Evolutionary conservation across 2,888 invertebrate genomes (phyloP), one percentile per base, ranked within the genome.

Genomic region (Fragum fragum): DNA sequence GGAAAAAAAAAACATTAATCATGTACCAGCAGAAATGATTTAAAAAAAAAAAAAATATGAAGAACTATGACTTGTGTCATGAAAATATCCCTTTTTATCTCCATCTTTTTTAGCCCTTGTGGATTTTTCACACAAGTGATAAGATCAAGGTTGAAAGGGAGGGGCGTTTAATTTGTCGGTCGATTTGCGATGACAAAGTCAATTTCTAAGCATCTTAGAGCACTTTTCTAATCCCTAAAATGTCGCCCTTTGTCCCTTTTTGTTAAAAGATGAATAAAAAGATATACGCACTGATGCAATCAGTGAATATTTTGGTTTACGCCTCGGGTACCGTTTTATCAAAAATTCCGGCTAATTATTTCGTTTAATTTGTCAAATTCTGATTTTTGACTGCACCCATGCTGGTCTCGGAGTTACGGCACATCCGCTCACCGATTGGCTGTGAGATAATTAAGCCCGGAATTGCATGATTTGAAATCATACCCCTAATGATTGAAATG

Each of bases 301-400:
- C 42, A 14, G 9, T 28, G 39, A 63, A 61, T 73, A 63, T 73
- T 61, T 63, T 73, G 21, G 61, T 42, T 61, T 42, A 29, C 61
- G 55, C 73, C 73, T 63, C 47, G 63, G 73, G 61, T 47, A 61
- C 9, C 28, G 21, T 52, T 61, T 52, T 61, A 63, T 61, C 23
- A 61, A 61, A 74, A 53, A 68, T 74, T 76, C 59, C 47, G 28
- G 47, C 61, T 68, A 69, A 76, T 76, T 69, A 76, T 76, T 76
- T 76, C 76, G 76, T 76, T 69, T 68, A 66, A 76, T 76, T 76
- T 53, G 57, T 18, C 59, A 69, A 69, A 76, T 59, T 76, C 69
- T 69, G 69, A 70, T 57, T 69, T 69, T 76, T 47, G 59, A 69
- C 53, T 59, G 69, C 69, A 76, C 69, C 53, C 76, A 59, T 69